Evolutionary conservation across 1,140 invertebrate species (phyloP), one percentile per base, ranked within the genome.

Genomic region (Patella vulgata): DNA sequence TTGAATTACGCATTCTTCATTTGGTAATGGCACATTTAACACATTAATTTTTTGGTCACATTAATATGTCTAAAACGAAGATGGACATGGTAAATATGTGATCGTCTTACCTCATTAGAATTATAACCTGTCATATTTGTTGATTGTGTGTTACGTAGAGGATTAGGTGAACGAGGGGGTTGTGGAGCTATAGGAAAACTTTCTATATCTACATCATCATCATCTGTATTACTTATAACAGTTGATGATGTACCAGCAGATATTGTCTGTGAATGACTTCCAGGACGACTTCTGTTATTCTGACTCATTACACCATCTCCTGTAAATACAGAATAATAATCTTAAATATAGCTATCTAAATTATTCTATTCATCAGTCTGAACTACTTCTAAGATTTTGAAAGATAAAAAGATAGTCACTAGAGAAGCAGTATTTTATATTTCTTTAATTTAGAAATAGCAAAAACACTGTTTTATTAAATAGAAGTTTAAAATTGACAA

Each of bases 121-220:
- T 19, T 19, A 17, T 17, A 21, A 33, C 39, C 36, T 0, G n/a
- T 5, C 14, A 47, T 39, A 12, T 19, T 51, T 14, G 40, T 30
- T 53, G 40, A 39, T 46, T 19, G 53, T 56, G 33, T 46, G 28
- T 42, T 39, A 36, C 23, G 39, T 30, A 25, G 14, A 33, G 60
- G 61, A 27, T 30, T 50, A 8, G 62, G 65, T 4, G 65, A 64
- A 0, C 43, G 28, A 23, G 55, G 50, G 21, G 59, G 60, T 40
- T 58, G 59, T 27, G 70, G 66, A 5, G 66, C 66, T 14, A 72
- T 59, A 30, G 66, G 62, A 31, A 59, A 59, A 40, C 59, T 67
- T 42, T 36, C 60, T 6, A 46, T 56, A 44, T 70, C 68, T 21
- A 63, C 68, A 31, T 68, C 60, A 36, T 54, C 50, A 33, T 62